Evolutionary conservation across 1,140 invertebrate species (phyloP), one percentile per base, ranked within the genome.

Genomic region (Drosophila bocqueti): DNA sequence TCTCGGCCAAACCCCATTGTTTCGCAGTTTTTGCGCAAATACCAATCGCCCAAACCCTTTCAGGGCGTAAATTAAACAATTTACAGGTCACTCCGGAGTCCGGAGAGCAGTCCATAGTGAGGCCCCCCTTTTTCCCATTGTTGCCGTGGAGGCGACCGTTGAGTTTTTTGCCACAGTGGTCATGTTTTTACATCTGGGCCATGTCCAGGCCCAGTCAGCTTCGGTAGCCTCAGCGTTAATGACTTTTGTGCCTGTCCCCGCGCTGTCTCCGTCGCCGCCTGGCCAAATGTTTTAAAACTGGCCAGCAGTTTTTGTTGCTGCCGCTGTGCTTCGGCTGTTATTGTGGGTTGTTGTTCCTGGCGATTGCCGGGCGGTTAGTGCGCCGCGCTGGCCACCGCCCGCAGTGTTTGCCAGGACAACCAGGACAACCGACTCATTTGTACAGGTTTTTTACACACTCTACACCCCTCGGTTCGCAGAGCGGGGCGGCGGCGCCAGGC

Each of bases 101-200:
- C 43, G 42, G 15, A 60, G 69, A 29, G 13, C 38, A 29, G 13
- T 18, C 31, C 7, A 29, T 29, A 29, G 68, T 29, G 7, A 52
- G 49, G 54, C 64, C 50, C 59, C 40, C 57, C 4, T 78, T 62
- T 78, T 69, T 71, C 58, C 62, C 45, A 58, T 73, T 72, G 54
- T 73, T 72, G 16, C 38, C 67, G 29, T 46, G 64, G 67, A 89
- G 76, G 76, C 74, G 83, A 84, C 65, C 79, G 84, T 75, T 81
- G 77, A 72, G 85, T 90, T 90, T 87, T 90, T 87, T 87, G 75
- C 76, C 85, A 84, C 85, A 84, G 81, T 87, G 84, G 84, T 87
- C 85, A 78, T 89, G 85, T 89, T 90, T 89, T 90, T 87, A 87
- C 84, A 89, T 84, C 83, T 87, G 83, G 83, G 83, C 83, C 84